Percentiles rank a stretch among this genome's conserved stretches.
These are phyloP conservation scores for Dromiciops gliroides DNA, from an alignment of 2,113 vertebrate species.

Conservation along the genomic window DNA sequence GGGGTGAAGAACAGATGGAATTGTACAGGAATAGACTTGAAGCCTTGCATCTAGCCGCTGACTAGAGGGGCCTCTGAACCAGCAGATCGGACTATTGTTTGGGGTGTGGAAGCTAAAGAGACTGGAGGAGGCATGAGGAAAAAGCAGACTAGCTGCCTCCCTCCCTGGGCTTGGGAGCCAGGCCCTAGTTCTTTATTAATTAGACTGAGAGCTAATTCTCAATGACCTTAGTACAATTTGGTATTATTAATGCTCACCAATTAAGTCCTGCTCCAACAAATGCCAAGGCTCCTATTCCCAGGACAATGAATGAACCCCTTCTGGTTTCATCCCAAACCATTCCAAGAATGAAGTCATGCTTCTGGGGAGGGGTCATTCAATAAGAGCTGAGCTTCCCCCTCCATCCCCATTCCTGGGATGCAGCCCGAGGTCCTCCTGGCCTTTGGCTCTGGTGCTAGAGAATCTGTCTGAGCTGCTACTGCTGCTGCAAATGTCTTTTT, in stretches of 20 bases:
- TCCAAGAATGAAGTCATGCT: constrained; percentile 52
- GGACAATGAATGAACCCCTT: constrained; percentile 26
- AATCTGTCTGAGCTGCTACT: background rate
- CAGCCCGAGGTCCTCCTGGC: background rate
- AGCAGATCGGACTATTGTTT: constrained; percentile 21
- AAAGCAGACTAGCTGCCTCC: background rate
- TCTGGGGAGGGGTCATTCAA: background rate
- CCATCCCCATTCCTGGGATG: background rate
- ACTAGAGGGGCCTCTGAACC: constrained; percentile 47
- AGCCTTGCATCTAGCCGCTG: background rate
- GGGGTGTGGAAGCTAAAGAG: background rate
- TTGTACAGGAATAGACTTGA: constrained; percentile 72
- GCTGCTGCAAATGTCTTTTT: background rate
- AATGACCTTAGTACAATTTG: background rate
- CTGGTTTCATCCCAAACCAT: constrained; percentile 31
- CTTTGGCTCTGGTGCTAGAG: background rate
- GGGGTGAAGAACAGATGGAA: constrained; percentile 66
- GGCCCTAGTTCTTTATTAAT: constrained; percentile 44
- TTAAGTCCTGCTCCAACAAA: constrained; percentile 47
- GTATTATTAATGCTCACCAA: constrained; percentile 29
- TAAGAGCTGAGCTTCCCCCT: constrained; percentile 25
- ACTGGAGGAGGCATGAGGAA: background rate
- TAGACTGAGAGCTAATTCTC: constrained; percentile 23
- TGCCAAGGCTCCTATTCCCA: background rate
- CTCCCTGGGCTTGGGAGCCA: constrained; percentile 27